Conservation (phyloP, 2,113 vertebrate genomes). For the Chaetorhynchus papuensis region DNA sequence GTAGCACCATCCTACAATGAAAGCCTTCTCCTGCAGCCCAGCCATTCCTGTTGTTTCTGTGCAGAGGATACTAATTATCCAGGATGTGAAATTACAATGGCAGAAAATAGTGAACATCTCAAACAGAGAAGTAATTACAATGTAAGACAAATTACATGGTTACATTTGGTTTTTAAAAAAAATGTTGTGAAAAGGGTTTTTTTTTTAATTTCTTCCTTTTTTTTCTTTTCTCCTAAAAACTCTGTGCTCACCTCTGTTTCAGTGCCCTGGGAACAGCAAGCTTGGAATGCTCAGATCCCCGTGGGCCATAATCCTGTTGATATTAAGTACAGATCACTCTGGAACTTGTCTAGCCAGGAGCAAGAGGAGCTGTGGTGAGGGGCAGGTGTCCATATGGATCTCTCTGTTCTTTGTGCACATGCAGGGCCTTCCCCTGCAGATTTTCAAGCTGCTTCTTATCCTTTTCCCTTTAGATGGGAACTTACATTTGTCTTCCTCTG, state of each 20-base stretch:
- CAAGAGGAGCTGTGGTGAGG: background rate
- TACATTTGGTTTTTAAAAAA: background rate
- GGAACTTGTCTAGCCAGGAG: background rate
- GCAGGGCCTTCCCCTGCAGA: background rate
- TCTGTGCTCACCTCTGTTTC: background rate
- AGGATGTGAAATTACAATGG: conserved; percentile 25
- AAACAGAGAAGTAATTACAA: conserved; percentile 26
- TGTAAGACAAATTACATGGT: conserved; percentile 16
- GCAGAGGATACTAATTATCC: conserved; percentile 37
- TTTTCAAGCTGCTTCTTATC: conserved; percentile 1
- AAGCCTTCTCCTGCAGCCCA: background rate
- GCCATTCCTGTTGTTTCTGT: conserved; percentile 9
- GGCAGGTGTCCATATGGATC: background rate
- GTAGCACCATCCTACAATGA: background rate
- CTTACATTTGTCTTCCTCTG: background rate
- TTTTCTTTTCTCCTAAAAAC: background rate
- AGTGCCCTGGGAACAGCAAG: background rate
- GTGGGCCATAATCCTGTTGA: background rate
- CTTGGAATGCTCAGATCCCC: background rate
- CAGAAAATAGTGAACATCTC: conserved; percentile 11
- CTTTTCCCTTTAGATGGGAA: background rate
- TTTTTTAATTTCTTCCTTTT: background rate
- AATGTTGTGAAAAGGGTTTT: background rate
- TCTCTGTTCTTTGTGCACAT: background rate
- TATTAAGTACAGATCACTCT: background rate